Percentiles rank a stretch among this genome's conserved stretches.
phyloP scores from a whole-genome alignment of 1,140 invertebrate genomes.

The Parapsyche elsis region DNA sequence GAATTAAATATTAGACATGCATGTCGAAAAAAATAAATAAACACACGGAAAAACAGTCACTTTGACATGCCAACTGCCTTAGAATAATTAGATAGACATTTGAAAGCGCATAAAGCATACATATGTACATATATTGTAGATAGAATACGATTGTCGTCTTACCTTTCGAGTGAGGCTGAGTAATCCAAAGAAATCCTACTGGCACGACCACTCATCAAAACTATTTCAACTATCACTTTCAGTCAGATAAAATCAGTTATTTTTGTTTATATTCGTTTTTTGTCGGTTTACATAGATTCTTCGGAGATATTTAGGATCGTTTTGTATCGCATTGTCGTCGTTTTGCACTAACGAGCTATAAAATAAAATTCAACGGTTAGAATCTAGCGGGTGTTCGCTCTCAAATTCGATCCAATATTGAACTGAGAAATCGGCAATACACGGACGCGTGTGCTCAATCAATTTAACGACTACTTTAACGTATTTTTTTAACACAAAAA shows the following conservation, averaged over 20 bases:
- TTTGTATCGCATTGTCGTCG: slow-evolving; percentile 21
- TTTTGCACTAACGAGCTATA: background rate
- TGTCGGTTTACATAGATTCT: background rate
- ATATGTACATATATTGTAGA: too few relatives aligned
- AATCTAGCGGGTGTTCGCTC: background rate
- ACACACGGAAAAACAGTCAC: background rate
- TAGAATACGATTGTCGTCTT: background rate
- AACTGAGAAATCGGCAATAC: too few relatives aligned
- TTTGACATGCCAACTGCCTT: background rate
- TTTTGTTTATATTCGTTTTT: background rate
- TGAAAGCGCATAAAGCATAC: background rate
- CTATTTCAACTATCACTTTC: slow-evolving; percentile 6
- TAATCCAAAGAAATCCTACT: slow-evolving; percentile 47
- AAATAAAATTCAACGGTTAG: background rate
- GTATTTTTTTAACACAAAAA: too few relatives aligned
- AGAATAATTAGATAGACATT: background rate
- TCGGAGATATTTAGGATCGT: background rate
- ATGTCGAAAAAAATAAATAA: background rate
- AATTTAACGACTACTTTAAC: too few relatives aligned
- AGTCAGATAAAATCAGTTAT: background rate
- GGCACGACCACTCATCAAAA: slow-evolving; percentile 47
- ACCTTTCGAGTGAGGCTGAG: slow-evolving; percentile 44
- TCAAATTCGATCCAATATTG: too few relatives aligned
- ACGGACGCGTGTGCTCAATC: too few relatives aligned
- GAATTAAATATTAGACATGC: background rate